A percentile compares a stretch with the other conserved stretches of the same genome.
Conservation (phyloP, 2,113 vertebrate species). For the Scomber colias region DNA sequence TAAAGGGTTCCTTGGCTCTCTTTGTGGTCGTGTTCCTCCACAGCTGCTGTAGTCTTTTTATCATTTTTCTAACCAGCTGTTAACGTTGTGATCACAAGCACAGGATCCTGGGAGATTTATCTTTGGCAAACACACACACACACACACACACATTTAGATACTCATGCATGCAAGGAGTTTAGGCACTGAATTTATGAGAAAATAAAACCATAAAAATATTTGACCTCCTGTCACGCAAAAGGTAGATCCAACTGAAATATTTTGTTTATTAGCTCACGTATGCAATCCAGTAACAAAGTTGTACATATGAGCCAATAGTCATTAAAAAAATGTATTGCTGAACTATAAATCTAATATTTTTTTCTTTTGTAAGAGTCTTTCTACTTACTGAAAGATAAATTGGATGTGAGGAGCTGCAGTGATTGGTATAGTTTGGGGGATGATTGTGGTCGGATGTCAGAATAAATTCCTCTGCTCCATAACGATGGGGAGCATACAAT, state of each 20-base stretch:
- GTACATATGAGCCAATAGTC: background rate
- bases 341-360: background rate
- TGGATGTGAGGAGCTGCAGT: constrained; percentile 41
- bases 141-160: background rate
- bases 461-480: constrained; percentile 63
- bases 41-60: constrained; percentile 67
- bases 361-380: constrained; percentile 2
- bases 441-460: constrained; percentile 68
- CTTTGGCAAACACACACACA: constrained; percentile 9
- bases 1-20: constrained; percentile 38
- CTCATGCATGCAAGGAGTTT: background rate
- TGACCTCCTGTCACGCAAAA: constrained; percentile 8
- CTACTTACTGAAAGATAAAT: constrained; percentile 15
- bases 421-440: constrained; percentile 37
- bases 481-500: constrained; percentile 68
- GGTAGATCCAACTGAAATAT: constrained; percentile 13
- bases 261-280: background rate
- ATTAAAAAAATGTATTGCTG: constrained; percentile 21
- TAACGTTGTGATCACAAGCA: constrained; percentile 42
- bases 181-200: constrained; percentile 25
- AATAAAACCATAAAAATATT: constrained; percentile 26
- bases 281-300: background rate
- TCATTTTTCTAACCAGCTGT: constrained; percentile 57
- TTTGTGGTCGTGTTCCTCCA: constrained; percentile 65
- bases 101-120: constrained; percentile 27